These are phyloP conservation scores for Narcine bancroftii DNA, from an alignment of 2,113 vertebrate genomes.

Conservation along the genomic window DNA sequence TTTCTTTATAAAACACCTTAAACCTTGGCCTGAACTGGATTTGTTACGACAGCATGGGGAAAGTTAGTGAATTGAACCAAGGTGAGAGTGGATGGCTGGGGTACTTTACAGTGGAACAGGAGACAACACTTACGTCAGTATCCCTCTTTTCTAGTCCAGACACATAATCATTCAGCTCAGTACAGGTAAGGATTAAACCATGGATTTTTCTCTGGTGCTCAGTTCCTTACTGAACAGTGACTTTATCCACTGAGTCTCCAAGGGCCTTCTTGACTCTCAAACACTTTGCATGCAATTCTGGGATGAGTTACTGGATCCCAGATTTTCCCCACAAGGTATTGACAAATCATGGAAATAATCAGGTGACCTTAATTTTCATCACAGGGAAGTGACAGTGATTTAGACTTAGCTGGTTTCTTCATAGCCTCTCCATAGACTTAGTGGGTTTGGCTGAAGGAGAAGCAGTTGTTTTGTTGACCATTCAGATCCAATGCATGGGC, in stretches of 20 bases:
- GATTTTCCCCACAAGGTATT: background rate
- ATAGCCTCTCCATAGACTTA: background rate
- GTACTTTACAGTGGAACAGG: background rate
- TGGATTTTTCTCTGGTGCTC: background rate
- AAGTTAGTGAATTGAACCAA: background rate
- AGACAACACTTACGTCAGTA: background rate
- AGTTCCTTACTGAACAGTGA: background rate
- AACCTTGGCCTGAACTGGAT: background rate
- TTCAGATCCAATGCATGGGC: background rate
- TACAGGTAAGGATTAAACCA: background rate
- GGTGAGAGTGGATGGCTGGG: background rate
- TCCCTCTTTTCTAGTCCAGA: background rate
- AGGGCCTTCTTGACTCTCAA: background rate
- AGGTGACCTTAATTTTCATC: background rate
- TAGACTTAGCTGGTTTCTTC: background rate
- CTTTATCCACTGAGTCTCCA: background rate
- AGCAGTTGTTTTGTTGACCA: background rate
- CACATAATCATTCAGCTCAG: background rate
- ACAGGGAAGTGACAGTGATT: background rate
- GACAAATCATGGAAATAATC: background rate
- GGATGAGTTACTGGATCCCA: background rate
- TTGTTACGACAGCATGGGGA: background rate
- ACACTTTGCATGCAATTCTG: background rate
- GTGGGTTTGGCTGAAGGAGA: background rate
- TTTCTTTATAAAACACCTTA: background rate